Conservation (phyloP, 2,888 invertebrate genomes). For the Ceratothoa steindachneri region DNA sequence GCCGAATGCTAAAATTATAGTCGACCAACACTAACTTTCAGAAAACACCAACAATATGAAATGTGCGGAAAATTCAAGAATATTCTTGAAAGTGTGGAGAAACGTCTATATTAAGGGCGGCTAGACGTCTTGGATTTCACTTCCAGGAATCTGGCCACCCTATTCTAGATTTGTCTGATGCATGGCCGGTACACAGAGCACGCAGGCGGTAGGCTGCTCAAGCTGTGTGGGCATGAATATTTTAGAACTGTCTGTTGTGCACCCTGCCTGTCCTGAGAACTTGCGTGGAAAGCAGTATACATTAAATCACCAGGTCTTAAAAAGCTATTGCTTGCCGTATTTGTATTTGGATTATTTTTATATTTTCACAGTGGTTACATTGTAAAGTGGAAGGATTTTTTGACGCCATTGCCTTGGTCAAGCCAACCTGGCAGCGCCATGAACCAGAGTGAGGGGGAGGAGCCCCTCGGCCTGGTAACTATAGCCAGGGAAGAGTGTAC, state of each 20-base stretch:
- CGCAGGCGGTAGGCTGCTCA: too few relatives aligned
- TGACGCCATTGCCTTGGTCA: background rate
- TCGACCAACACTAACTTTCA: background rate
- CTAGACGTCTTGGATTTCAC: too few relatives aligned
- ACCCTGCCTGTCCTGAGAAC: too few relatives aligned
- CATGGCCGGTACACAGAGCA: too few relatives aligned
- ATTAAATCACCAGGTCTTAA: background rate
- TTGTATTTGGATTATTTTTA: background rate
- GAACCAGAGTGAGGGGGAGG: background rate
- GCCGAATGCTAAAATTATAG: background rate
- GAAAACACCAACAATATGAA: background rate
- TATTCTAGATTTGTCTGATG: too few relatives aligned
- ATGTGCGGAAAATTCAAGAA: background rate
- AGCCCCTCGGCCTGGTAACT: background rate
- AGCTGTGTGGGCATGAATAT: too few relatives aligned
- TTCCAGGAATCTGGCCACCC: too few relatives aligned
- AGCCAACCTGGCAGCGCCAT: too few relatives aligned
- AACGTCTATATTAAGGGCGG: background rate
- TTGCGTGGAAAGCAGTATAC: too few relatives aligned
- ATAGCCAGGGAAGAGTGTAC: background rate
- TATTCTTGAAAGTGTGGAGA: background rate
- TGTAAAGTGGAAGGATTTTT: background rate
- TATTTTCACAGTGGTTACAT: too few relatives aligned
- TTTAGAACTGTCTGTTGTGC: too few relatives aligned
- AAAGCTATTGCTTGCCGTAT: background rate